Percentiles rank a stretch among this genome's conserved stretches.
phyloP scores from a whole-genome alignment of 2,797 vertebrate species.

The Garrulus glandarius region DNA sequence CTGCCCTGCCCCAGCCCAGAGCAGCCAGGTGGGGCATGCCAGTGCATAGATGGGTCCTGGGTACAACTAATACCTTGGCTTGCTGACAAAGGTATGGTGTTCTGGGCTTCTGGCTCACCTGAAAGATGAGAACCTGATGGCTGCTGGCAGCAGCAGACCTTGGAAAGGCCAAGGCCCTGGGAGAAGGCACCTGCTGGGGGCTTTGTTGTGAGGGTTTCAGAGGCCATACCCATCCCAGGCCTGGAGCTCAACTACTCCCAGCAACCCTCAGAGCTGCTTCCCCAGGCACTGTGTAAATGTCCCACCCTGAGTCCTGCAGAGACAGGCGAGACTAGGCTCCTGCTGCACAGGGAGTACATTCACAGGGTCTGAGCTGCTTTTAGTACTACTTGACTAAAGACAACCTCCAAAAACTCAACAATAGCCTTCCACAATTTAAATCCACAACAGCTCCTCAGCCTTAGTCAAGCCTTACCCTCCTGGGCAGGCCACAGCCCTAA shows the following conservation, averaged over 20 bases:
- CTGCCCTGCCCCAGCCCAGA: background rate
- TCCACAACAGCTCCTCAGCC: background rate
- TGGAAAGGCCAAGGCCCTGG: background rate
- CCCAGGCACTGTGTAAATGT: background rate
- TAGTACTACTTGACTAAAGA: background rate
- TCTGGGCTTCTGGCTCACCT: background rate
- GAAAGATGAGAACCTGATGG: background rate
- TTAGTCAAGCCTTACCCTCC: background rate
- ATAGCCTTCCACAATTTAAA: background rate
- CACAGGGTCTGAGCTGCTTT: background rate
- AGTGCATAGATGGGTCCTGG: background rate
- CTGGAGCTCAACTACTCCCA: background rate
- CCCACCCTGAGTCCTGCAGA: background rate
- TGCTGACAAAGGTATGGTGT: accelerated
- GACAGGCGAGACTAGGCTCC: background rate
- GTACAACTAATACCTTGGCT: background rate
- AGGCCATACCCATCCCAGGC: background rate
- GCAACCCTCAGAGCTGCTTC: background rate
- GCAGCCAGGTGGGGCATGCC: background rate
- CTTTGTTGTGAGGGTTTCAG: background rate
- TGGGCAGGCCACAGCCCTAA: background rate
- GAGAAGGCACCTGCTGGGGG: background rate
- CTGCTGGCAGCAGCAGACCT: background rate
- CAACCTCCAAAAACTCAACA: background rate
- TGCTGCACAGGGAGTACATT: background rate